Evolutionary conservation across 2,888 invertebrate genomes (phyloP).

Genomic region (Heliconius charithonia): DNA sequence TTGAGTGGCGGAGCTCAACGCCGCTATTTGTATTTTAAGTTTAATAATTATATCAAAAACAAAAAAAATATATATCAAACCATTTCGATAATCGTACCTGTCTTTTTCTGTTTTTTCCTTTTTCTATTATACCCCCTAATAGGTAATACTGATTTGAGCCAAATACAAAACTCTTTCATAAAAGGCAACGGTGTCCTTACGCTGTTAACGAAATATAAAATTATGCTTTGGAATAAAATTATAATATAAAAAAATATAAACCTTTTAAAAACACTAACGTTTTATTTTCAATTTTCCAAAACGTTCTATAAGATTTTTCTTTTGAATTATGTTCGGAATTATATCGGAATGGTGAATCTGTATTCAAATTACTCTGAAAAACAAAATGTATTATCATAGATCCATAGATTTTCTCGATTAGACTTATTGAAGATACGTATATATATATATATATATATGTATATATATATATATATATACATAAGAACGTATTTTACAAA

Average conservation of each 20-base stretch:
- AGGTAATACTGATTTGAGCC: not conserved
- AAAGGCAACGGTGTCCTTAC: not conserved
- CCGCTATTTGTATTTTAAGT: no score
- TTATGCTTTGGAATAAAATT: not conserved
- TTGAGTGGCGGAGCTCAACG: no score
- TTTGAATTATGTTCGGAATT: not conserved
- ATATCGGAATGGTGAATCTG: not conserved
- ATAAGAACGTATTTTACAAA: no score
- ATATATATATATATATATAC: no score
- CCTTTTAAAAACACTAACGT: not conserved
- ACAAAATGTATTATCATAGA: not conserved
- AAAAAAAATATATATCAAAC: not conserved
- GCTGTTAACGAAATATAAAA: not conserved
- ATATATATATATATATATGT: no score
- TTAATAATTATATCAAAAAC: no score
- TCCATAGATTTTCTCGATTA: no score
- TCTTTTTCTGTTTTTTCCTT: not conserved
- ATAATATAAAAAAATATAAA: not conserved
- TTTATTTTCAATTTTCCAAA: conserved; percentile 36
- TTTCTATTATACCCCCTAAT: not conserved
- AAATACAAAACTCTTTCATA: conserved; percentile 12
- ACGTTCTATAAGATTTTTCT: conserved; percentile 17
- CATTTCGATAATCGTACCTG: not conserved
- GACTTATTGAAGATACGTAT: no score
- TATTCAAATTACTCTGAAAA: not conserved